A percentile compares a stretch with the other conserved stretches of the same genome.
Conservation (phyloP, 1,140 invertebrate genomes). For the Asbolus verrucosus region DNA sequence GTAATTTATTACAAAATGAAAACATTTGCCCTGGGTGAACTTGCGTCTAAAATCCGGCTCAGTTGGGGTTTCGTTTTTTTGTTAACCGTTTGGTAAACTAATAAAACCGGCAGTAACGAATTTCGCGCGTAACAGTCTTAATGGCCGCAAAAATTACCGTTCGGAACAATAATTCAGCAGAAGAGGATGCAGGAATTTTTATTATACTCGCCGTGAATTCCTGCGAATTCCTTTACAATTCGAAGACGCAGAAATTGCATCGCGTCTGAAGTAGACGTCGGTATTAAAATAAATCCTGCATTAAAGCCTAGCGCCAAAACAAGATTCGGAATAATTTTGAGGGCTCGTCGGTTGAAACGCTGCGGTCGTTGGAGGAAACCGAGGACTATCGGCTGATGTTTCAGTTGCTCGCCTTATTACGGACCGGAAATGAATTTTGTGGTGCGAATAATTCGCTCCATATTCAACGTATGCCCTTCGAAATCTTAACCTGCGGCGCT, state of each 20-base stretch:
- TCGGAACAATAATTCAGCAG: neutral
- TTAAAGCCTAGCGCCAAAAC: neutral
- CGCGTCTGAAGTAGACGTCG: neutral
- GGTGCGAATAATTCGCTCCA: slow-evolving; percentile 6
- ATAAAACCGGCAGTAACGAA: slow-evolving; percentile 13
- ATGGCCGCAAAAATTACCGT: slow-evolving; percentile 23
- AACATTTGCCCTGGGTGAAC: too few species aligned
- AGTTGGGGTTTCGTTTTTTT: too few species aligned
- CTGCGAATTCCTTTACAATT: slow-evolving; percentile 14
- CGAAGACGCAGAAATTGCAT: slow-evolving; percentile 14
- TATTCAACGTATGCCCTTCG: neutral
- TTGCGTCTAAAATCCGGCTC: too few species aligned
- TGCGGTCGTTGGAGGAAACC: slow-evolving; percentile 1
- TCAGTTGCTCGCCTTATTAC: neutral
- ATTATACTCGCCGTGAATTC: slow-evolving; percentile 27
- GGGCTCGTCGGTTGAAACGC: neutral
- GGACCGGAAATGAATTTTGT: slow-evolving; percentile 11
- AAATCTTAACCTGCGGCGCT: neutral
- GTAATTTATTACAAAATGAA: too few species aligned
- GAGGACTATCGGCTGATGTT: slow-evolving; percentile 7
- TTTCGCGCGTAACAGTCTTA: slow-evolving; percentile 14
- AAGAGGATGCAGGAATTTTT: slow-evolving; percentile 9
- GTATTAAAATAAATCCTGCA: neutral
- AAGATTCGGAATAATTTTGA: neutral
- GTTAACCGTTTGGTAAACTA: slow-evolving; percentile 4